Percentiles rank a stretch among this genome's conserved stretches.
These are phyloP conservation scores for Acridotheres tristis DNA, from an alignment of 2,797 vertebrate genomes.

Conservation along the genomic window DNA sequence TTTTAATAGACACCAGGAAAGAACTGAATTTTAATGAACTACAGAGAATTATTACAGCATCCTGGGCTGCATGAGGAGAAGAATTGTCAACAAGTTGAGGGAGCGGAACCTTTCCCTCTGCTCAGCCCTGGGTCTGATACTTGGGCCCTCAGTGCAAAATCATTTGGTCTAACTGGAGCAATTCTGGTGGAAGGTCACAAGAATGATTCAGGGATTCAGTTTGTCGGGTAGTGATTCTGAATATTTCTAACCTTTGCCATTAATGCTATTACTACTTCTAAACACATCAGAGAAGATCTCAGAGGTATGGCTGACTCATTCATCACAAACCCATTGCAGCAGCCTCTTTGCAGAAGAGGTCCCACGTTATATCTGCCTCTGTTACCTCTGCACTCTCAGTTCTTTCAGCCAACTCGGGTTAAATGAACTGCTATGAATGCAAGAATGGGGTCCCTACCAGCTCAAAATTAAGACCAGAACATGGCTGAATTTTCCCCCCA, in stretches of 20 bases:
- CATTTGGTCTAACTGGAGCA: background rate
- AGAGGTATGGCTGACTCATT: background rate
- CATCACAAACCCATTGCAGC: background rate
- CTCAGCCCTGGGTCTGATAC: background rate
- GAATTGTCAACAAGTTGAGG: background rate
- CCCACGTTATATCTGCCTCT: background rate
- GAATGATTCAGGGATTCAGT: background rate
- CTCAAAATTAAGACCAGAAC: background rate
- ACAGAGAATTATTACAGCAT: background rate
- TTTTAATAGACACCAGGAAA: background rate
- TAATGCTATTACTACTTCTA: background rate
- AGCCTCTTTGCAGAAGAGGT: background rate
- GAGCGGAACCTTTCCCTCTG: background rate
- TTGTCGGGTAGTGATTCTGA: background rate
- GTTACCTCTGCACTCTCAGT: background rate
- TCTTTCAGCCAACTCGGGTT: background rate
- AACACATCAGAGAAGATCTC: background rate
- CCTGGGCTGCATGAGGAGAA: background rate
- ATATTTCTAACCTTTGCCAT: background rate
- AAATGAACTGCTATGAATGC: background rate
- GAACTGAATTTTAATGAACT: background rate
- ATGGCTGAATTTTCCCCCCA: background rate
- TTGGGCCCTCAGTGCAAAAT: rapidly evolving
- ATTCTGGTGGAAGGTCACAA: background rate
- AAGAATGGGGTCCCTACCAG: background rate